These are phyloP conservation scores for Pterois miles DNA, from an alignment of 2,797 vertebrate genomes.

Conservation along the genomic window DNA sequence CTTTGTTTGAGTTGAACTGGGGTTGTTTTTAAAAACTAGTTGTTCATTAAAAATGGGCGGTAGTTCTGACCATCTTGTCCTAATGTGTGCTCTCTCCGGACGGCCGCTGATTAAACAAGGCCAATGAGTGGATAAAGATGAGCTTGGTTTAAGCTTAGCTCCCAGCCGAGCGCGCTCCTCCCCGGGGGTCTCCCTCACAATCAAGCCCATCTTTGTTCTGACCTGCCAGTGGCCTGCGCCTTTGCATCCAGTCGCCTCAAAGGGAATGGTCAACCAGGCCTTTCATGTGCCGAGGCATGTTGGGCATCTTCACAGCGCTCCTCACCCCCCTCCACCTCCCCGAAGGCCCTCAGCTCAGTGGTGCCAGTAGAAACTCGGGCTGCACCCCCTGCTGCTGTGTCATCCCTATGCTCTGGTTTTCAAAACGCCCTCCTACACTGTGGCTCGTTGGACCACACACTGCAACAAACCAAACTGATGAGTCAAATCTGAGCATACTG, in stretches of 20 bases:
- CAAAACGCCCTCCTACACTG: slow-evolving; percentile 46
- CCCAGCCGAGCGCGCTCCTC: slow-evolving; percentile 42
- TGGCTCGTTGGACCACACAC: slow-evolving; percentile 56
- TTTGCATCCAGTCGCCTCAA: slow-evolving; percentile 80
- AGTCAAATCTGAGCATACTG: slow-evolving; percentile 62
- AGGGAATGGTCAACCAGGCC: slow-evolving; percentile 83
- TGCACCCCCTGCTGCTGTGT: slow-evolving; percentile 74
- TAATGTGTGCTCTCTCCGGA: slow-evolving; percentile 47
- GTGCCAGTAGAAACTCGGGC: slow-evolving; percentile 71
- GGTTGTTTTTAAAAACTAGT: slow-evolving; percentile 54
- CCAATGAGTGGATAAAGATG: slow-evolving; percentile 52
- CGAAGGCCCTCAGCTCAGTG: slow-evolving; percentile 51
- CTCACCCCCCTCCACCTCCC: slow-evolving; percentile 41
- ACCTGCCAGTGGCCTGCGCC: slow-evolving; percentile 74
- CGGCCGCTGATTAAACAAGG: slow-evolving; percentile 65
- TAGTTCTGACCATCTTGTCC: slow-evolving; percentile 42
- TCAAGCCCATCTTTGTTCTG: slow-evolving; percentile 79
- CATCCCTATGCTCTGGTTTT: slow-evolving; percentile 64
- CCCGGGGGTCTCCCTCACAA: slow-evolving; percentile 60
- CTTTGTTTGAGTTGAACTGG: slow-evolving; percentile 61
- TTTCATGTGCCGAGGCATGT: slow-evolving; percentile 77
- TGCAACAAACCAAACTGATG: slow-evolving; percentile 67
- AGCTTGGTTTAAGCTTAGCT: slow-evolving; percentile 52
- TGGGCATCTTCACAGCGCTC: slow-evolving; percentile 48
- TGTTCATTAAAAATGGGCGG: slow-evolving; percentile 61